Evolutionary conservation across 2,888 invertebrate genomes (phyloP), one percentile per base, ranked within the genome.

Genomic region (Acheta domesticus): DNA sequence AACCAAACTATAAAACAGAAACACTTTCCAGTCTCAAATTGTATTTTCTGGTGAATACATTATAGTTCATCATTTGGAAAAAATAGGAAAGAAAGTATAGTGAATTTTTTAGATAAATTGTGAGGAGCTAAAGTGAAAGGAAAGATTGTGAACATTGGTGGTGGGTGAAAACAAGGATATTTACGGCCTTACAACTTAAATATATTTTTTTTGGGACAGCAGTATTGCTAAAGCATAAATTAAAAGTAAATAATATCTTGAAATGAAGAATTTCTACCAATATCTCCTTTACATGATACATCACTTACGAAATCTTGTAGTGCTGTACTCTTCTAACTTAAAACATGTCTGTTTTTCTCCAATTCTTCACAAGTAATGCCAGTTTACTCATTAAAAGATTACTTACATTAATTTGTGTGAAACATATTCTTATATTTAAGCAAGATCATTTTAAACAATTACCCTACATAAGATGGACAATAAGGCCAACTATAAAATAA

Each of bases 151-250:
- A 62, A 36, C 36, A 36, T 36, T 36, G 36, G 36, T 36, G 36
- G 5, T 36, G 36, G 36, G 36, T 36, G 36, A 62, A 62, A 62
- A n/a, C 16, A n/a, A 62, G n/a, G 62, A 62, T 62, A 19, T 62
- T 62, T 19, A 62, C 62, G 62, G 62, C 62, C 62, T 62, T 62
- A 62, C 14, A 62, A 62, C 62, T 19, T 62, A 62, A 62, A 62
- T n/a, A 19, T 62, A 19, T 62, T 62, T 62, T 62, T 62, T 62
- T 62, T 62, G 62, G 62, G 62, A 62, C n/a, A 62, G 62, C 62
- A 62, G 62, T 62, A 62, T 62, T 62, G n/a, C 62, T 62, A 62
- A 62, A 62, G n/a, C 62, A 62, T 62, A 19, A 62, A 62, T n/a
- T 62, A 62, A 62, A 62, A 62, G n/a, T 62, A 19, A 62, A 62